Base-by-base conservation (phyloP, 2,888 invertebrate species). In the Tetranychus piercei region DNA sequence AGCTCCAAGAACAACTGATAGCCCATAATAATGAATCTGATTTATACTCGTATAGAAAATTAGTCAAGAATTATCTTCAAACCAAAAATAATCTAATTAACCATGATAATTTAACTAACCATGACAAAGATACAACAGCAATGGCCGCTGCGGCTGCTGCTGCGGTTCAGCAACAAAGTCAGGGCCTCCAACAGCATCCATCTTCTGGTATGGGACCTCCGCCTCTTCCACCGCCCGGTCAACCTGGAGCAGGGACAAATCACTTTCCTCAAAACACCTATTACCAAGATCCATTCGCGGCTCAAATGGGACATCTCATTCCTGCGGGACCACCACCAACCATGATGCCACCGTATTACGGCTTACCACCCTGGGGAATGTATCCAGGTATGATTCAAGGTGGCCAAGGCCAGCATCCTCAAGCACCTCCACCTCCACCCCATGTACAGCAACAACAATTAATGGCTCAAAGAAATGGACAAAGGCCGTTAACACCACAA, bases 281-380 rank as follows among this genome's bases (percentile, higher is more conserved):
- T 20, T 72, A 73, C 44, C 78, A 79, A 73, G 79, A 79, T 74
- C 78, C 79, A 18, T 79, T 79, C 74, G 77, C 78, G 11, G 73
- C 74, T 11, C 77, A 77, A 9, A 78, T 79, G 79, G 78, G 76
- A 44, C 73, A 76, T 11, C 66, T 74, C 23, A 72, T 75, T 11
- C 75, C 77, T 22, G 71, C 76, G 18, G 55, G 55, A 55, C 55
- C 55, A 55, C 55, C 55, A 55, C 55, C 55, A 55, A 55, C 55
- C 55, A 86, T 87, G 73, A 81, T 83, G 75, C 85, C 93, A 80
- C 94, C 92, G 81, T 94, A 95, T 85, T 94, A 94, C 83, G 90
- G 91, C 76, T 90, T 93, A 78, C 89, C 89, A 73, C 93, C 93
- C 45, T 94, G 94, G 92, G 88, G 89, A 79, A 91, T 94, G 81